Evolutionary conservation across 2,888 invertebrate genomes (phyloP), one percentile per base, ranked within the genome.

Genomic region (Rapana venosa): DNA sequence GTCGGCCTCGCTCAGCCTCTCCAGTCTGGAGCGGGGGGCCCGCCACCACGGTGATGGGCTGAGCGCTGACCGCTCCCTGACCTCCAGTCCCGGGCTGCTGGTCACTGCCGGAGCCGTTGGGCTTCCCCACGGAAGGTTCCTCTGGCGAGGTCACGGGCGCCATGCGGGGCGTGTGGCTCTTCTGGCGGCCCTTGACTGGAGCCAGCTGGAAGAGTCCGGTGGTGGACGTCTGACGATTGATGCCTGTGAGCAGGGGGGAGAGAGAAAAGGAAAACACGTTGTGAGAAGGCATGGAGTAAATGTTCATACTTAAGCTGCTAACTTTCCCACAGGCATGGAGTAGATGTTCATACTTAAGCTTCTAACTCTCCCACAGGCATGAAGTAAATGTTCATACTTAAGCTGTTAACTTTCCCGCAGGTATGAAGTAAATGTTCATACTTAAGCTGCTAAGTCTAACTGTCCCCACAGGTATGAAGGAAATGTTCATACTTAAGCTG

Each of bases 191-290:
- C 70, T 56, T 89, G 74, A 89, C 89, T 26, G 89, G 89, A 47
- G 84, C 85, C 36, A 89, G 85, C 70, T 89, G 74, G 36, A 77
- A 87, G 26, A 92, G 87, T 17, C 89, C 89, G 0, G 90, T 85
- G 70, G 90, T 89, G 74, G 90, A 90, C 11, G 91, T 91, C 83
- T 89, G 91, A 6, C 90, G 90, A 86, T 81, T 88, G 77, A 91
- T 88, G 26, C 88, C 88, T 87, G 90, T 86, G 30, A 47, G 22
- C 13, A 36, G 36, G 13, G 36, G 47, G 36, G 47, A 47, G 15
- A 15, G 2, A 32, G 77, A 13, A 11, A 79, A 17, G 79, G 17
- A 13, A 17, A 35, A 79, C 17, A 30, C 30, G n/a, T n/a, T 26
- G 26, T 79, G 77, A 47, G 47, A 8, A 47, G 4, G 8, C 47